Percentiles rank a stretch among this genome's conserved stretches.
Evolutionary conservation across 2,888 invertebrate genomes (phyloP).

Genomic region (Eugnorisma glareosa): DNA sequence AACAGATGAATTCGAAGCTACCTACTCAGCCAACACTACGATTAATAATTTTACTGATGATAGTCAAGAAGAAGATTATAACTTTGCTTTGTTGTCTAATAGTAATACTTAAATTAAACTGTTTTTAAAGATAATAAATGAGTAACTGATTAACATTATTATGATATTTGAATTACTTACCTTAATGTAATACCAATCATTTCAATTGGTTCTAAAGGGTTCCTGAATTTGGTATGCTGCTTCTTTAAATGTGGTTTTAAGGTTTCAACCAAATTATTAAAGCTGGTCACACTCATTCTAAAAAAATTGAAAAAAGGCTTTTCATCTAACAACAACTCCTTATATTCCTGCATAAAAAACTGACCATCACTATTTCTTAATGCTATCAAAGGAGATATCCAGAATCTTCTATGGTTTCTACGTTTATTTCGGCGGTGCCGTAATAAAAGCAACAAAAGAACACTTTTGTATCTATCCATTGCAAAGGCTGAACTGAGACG

Average conservation of each 20-base stretch:
- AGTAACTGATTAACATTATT: slow-evolving; percentile 18
- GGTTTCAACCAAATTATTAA: not conserved
- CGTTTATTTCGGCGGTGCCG: slow-evolving; percentile 48
- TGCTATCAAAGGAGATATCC: no score
- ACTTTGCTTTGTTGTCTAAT: slow-evolving; percentile 56
- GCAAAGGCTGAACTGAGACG: no score
- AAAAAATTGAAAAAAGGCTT: slow-evolving; percentile 6
- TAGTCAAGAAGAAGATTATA: slow-evolving; percentile 62
- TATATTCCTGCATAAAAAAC: slow-evolving; percentile 60
- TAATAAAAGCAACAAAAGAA: slow-evolving; percentile 24
- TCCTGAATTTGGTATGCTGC: slow-evolving; percentile 11
- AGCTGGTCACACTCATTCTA: slow-evolving; percentile 13
- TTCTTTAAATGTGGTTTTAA: slow-evolving; percentile 17
- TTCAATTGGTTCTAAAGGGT: slow-evolving; percentile 3
- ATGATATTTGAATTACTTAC: slow-evolving; percentile 7
- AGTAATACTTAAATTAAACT: slow-evolving; percentile 38
- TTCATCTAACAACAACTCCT: slow-evolving; percentile 52
- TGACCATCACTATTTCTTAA: no score
- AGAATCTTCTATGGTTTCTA: not conserved
- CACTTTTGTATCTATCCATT: no score
- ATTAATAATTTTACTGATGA: slow-evolving; percentile 60
- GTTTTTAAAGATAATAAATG: slow-evolving; percentile 12
- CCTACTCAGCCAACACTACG: slow-evolving; percentile 55
- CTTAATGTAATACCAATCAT: no score
- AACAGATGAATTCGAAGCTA: slow-evolving; percentile 48